phyloP scores from a whole-genome alignment of 92 coral and sea anemone species.

The Parazoanthus atlanticus region DNA sequence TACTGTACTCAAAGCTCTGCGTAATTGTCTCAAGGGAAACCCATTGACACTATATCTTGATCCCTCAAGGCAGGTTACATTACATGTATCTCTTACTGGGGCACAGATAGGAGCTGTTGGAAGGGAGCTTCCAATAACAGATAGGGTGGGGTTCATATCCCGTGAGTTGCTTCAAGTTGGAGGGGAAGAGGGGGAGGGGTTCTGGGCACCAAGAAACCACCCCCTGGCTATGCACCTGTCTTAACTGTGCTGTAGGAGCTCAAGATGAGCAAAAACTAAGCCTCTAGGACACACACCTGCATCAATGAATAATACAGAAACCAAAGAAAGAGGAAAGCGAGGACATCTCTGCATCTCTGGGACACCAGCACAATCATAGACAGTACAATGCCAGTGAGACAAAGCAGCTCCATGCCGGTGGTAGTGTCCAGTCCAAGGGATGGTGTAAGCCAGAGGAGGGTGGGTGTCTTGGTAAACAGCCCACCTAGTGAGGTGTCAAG shows the following conservation, averaged over 20 bases:
- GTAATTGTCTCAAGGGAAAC: too few species aligned
- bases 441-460: slow-evolving; percentile 87
- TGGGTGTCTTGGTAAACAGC: slow-evolving; percentile 63
- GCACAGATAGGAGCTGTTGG: too few species aligned
- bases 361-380: slow-evolving; percentile 83
- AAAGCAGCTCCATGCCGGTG: slow-evolving; percentile 93
- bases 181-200: too few species aligned
- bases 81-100: too few species aligned
- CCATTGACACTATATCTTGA: too few species aligned
- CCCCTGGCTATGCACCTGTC: too few species aligned
- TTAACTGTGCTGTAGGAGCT: background rate
- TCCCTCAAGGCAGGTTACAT: too few species aligned
- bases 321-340: slow-evolving; percentile 75
- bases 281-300: slow-evolving; percentile 50
- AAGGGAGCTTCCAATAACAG: too few species aligned
- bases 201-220: background rate
- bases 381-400: slow-evolving; percentile 70
- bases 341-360: slow-evolving; percentile 77
- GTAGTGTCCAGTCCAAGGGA: slow-evolving; percentile 83
- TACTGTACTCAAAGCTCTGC: too few species aligned
- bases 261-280: background rate
- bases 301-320: slow-evolving; percentile 84
- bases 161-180: background rate
- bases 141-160: background rate
- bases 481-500: slow-evolving; percentile 66